phyloP scores from a whole-genome alignment of 2,113 vertebrate species.

The Jaculus jaculus region DNA sequence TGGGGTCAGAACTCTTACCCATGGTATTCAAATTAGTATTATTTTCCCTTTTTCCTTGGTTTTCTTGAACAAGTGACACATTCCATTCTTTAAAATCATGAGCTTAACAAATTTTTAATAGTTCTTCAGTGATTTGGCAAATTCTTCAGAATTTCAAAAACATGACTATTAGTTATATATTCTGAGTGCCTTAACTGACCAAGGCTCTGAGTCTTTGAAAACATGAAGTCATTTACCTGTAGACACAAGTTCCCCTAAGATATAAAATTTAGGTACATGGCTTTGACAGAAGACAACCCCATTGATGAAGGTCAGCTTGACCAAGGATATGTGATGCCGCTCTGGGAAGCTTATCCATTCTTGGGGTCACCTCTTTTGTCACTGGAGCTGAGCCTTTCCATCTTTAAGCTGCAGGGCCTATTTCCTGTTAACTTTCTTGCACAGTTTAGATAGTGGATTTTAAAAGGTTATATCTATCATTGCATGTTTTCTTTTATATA shows the following conservation, averaged over 20 bases:
- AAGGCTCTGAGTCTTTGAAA: neutral
- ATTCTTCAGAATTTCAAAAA: neutral
- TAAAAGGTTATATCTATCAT: neutral
- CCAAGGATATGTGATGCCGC: neutral
- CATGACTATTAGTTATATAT: neutral
- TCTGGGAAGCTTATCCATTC: neutral
- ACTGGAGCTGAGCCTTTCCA: neutral
- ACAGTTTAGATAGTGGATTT: neutral
- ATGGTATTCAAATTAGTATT: neutral
- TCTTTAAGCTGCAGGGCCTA: neutral
- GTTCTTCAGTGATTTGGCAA: neutral
- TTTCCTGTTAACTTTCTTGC: neutral
- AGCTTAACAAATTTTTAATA: neutral
- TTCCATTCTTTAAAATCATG: neutral
- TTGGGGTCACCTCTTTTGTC: neutral
- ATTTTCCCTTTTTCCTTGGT: neutral
- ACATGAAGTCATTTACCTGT: neutral
- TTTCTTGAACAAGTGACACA: neutral
- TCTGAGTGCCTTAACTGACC: neutral
- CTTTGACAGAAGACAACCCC: neutral
- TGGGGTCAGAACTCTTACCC: neutral
- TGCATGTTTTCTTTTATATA: neutral
- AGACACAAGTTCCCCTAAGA: neutral
- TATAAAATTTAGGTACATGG: neutral
- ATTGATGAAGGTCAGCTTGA: neutral